Evolutionary conservation across 2,113 vertebrate species (phyloP).

Genomic region (Gopherus flavomarginatus): DNA sequence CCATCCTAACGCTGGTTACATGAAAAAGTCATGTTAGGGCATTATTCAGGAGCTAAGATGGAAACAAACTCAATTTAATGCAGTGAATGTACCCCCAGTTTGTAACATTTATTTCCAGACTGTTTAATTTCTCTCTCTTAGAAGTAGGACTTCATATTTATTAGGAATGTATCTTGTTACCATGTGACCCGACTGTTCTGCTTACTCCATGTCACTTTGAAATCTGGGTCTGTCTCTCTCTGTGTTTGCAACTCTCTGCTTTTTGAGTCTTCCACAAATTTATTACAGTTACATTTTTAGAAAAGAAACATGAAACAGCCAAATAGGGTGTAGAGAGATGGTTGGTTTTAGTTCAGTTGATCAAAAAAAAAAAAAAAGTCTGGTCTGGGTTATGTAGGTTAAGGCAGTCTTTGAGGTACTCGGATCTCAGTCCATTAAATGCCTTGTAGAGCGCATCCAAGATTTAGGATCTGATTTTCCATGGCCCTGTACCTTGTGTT

Average conservation of each 20-base stretch:
- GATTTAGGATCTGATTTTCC: slow-evolving; percentile 47
- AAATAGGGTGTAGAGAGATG: background rate
- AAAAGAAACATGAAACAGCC: background rate
- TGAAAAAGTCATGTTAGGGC: slow-evolving; percentile 54
- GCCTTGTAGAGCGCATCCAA: background rate
- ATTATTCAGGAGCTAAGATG: slow-evolving; percentile 58
- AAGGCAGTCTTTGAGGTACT: background rate
- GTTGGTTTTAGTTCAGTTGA: background rate
- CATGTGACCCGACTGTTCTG: background rate
- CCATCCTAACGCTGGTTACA: slow-evolving; percentile 42
- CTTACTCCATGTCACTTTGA: background rate
- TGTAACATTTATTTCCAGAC: slow-evolving; percentile 41
- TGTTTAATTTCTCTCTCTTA: slow-evolving; percentile 22
- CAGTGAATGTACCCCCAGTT: slow-evolving; percentile 41
- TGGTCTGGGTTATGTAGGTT: background rate
- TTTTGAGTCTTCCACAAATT: background rate
- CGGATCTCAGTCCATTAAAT: background rate
- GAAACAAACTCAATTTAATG: slow-evolving; percentile 54
- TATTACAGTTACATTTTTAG: slow-evolving; percentile 28
- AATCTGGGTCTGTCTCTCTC: background rate
- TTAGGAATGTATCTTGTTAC: slow-evolving; percentile 38
- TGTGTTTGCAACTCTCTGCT: background rate
- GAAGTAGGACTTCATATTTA: slow-evolving; percentile 46
- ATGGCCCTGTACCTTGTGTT: slow-evolving; percentile 21
- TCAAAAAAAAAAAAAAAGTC: too few relatives aligned